A percentile compares a stretch with the other conserved stretches of the same genome.
Evolutionary conservation across 2,113 vertebrate species (phyloP).

Genomic region (Halcyon senegalensis): DNA sequence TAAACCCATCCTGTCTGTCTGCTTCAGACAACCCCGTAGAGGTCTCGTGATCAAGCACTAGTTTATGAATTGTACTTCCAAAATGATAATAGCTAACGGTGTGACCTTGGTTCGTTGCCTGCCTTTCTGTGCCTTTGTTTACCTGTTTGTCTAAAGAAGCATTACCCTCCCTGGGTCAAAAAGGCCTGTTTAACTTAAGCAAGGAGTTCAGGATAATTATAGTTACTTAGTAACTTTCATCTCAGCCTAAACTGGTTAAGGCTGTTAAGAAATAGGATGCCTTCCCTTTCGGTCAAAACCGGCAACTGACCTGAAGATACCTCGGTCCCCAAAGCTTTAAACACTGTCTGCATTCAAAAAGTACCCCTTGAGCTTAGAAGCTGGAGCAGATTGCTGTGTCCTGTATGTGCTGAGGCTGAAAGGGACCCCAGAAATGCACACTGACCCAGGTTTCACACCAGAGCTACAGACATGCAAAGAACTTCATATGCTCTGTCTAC

Average conservation of each 20-base stretch:
- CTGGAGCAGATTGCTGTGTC: neutral
- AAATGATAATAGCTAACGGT: neutral
- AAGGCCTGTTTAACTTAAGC: conserved; percentile 34
- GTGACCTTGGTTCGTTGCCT: neutral
- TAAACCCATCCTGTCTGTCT: neutral
- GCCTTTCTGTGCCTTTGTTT: conserved; percentile 14
- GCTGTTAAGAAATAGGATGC: neutral
- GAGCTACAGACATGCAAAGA: neutral
- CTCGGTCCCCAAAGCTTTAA: neutral
- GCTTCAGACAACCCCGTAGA: neutral
- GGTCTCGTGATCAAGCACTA: neutral
- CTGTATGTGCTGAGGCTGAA: neutral
- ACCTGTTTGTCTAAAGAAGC: conserved; percentile 1
- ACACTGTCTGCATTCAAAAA: neutral
- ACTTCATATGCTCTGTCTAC: neutral
- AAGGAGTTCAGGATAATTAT: conserved; percentile 40
- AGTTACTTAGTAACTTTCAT: conserved; percentile 58
- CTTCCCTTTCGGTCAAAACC: conserved; percentile 8
- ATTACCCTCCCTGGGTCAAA: neutral
- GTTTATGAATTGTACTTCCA: neutral
- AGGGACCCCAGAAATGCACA: neutral
- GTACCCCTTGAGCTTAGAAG: neutral
- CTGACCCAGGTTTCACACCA: neutral
- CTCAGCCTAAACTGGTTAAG: conserved; percentile 2
- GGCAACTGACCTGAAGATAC: neutral